Evolutionary conservation across 2,888 invertebrate genomes (phyloP), one percentile per base, ranked within the genome.

Genomic region (Synergus japonicus): DNA sequence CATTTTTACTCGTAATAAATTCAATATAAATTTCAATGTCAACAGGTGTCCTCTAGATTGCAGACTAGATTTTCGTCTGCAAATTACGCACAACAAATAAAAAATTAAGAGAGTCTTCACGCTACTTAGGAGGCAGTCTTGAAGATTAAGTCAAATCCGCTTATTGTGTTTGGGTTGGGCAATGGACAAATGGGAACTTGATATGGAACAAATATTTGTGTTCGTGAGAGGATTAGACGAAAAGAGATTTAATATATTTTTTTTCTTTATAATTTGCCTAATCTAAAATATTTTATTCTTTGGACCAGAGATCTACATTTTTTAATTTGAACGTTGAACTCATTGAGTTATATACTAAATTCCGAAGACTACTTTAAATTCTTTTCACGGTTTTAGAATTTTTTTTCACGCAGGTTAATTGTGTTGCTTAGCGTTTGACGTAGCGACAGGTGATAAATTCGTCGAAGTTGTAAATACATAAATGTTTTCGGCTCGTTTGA

Each of bases 381-480:
- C n/a, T n/a, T 66, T 69, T 46, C 8, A 29, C 29, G 54, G 73
- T 37, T 37, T n/a, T 15, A 73, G 37, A 12, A 49, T 54, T 9
- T 37, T 49, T 29, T 29, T 29, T 29, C n/a, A n/a, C 7, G 44
- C 10, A 67, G n/a, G 46, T 49, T 54, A 54, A 18, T 22, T 46
- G 44, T 69, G 69, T 73, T 73, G n/a, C n/a, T 37, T 73, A 54
- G 54, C 54, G 29, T 73, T 54, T 37, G 37, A 73, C 73, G 54
- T 54, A 37, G 54, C 54, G 54, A 73, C 73, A 73, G 54, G 43
- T 18, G 37, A 73, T 37, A 73, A 73, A 54, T 73, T 73, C 73
- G 54, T n/a, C 54, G 54, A 73, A 73, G 73, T 54, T 73, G 69
- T 73, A 73, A 73, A 73, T 73, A 69, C 29, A 49, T 49, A 49